phyloP scores from a whole-genome alignment of 2,888 invertebrate genomes.

The Sturmia bella region DNA sequence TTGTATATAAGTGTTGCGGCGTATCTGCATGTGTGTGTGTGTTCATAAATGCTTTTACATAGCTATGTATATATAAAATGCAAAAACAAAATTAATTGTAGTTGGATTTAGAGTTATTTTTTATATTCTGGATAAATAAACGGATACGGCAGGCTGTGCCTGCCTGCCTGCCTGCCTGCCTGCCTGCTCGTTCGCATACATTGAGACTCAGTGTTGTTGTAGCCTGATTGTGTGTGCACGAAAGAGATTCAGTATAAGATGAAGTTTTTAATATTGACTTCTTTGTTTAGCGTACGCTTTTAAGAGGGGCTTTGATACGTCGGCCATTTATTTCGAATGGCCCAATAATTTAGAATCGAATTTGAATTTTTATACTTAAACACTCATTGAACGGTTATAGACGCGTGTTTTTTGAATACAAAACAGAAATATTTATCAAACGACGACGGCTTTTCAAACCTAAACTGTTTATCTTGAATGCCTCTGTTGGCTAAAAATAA shows the following conservation, averaged over 20 bases:
- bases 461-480: not conserved
- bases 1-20: not conserved
- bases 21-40: not conserved
- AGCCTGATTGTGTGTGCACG: not conserved
- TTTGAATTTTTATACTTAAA: constrained; percentile 79
- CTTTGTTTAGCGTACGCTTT: constrained; percentile 55
- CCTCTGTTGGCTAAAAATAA: not conserved
- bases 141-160: constrained; percentile 32
- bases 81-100: constrained; percentile 40
- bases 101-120: constrained; percentile 51
- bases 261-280: constrained; percentile 36
- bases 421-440: constrained; percentile 17
- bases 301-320: constrained; percentile 35
- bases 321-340: constrained; percentile 68
- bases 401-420: constrained; percentile 72
- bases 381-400: constrained; percentile 71
- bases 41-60: too few species aligned
- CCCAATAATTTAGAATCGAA: constrained; percentile 77
- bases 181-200: not conserved
- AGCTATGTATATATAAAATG: constrained; percentile 6
- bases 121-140: constrained; percentile 8
- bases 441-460: constrained; percentile 25
- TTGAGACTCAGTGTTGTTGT: not conserved
- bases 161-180: not conserved
- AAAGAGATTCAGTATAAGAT: constrained; percentile 18